These are phyloP conservation scores for Sorex fumeus DNA, from an alignment of 2,113 vertebrate species.

Conservation along the genomic window DNA sequence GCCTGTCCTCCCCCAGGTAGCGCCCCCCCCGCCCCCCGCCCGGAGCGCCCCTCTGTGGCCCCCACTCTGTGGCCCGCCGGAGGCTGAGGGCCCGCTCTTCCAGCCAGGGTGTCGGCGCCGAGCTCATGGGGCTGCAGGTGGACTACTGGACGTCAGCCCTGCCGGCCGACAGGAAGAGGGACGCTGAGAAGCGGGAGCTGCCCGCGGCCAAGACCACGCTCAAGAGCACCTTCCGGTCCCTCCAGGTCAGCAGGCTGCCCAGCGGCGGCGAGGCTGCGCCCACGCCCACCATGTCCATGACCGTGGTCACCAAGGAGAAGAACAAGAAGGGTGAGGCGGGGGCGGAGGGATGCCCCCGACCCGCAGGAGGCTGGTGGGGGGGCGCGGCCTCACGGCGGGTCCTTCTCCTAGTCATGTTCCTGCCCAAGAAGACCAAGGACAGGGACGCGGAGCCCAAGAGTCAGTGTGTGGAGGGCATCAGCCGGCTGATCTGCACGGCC, in stretches of 20 bases:
- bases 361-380: background rate
- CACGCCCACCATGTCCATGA: slow-evolving; percentile 97
- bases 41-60: background rate
- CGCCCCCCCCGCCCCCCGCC: too few relatives aligned
- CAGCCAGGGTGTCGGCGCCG: slow-evolving; percentile 89
- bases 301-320: slow-evolving; percentile 98
- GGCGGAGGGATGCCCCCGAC: background rate
- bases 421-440: slow-evolving; percentile 98
- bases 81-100: slow-evolving; percentile 63
- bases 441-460: slow-evolving; percentile 97
- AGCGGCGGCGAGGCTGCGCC: slow-evolving; percentile 89
- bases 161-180: slow-evolving; percentile 93
- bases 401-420: slow-evolving; percentile 94
- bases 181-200: slow-evolving; percentile 95
- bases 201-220: slow-evolving; percentile 96
- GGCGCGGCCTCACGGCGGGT: background rate
- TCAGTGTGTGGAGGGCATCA: slow-evolving; percentile 98
- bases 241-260: slow-evolving; percentile 98
- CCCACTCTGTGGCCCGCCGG: accelerated
- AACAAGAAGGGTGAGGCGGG: slow-evolving; percentile 95
- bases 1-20: slow-evolving; percentile 93
- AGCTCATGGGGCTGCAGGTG: slow-evolving; percentile 98
- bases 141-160: slow-evolving; percentile 97
- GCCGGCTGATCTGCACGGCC: slow-evolving; percentile 97
- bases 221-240: slow-evolving; percentile 99